These are phyloP conservation scores for Dermolepida albohirtum DNA, from an alignment of 2,888 invertebrate genomes.

Conservation along the genomic window DNA sequence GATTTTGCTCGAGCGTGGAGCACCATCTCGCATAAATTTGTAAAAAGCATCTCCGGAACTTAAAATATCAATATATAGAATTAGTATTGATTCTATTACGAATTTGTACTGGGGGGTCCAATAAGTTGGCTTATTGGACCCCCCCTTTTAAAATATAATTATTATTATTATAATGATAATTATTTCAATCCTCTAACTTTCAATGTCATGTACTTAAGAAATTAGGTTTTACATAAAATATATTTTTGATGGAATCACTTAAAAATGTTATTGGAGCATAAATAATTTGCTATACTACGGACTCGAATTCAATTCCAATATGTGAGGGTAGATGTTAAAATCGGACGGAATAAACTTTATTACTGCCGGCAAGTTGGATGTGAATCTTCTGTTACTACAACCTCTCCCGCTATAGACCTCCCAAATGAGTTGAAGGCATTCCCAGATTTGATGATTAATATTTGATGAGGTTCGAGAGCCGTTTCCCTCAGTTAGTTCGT, in stretches of 20 bases:
- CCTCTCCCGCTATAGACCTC: conserved; percentile 1
- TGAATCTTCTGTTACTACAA: background rate
- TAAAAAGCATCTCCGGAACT: no score
- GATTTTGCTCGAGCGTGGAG: no score
- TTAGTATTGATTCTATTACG: no score
- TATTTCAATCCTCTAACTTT: no score
- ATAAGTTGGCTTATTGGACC: no score
- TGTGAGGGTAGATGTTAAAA: conserved; percentile 9
- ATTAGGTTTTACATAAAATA: no score
- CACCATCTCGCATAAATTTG: no score
- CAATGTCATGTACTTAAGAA: no score
- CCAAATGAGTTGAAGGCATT: conserved; percentile 23
- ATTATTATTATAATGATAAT: no score
- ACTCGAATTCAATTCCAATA: conserved; percentile 23
- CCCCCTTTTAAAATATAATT: no score
- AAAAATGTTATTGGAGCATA: background rate
- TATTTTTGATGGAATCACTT: background rate
- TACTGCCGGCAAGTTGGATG: background rate
- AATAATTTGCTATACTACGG: conserved; percentile 2
- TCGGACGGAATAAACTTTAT: conserved; percentile 18
- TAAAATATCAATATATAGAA: no score
- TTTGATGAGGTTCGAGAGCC: conserved; percentile 11
- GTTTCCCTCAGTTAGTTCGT: conserved; percentile 10
- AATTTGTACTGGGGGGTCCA: no score
- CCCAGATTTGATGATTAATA: conserved; percentile 27